A percentile compares a stretch with the other conserved stretches of the same genome.
Evolutionary conservation across 2,888 invertebrate genomes (phyloP).

Genomic region (Odontocolon sp.): DNA sequence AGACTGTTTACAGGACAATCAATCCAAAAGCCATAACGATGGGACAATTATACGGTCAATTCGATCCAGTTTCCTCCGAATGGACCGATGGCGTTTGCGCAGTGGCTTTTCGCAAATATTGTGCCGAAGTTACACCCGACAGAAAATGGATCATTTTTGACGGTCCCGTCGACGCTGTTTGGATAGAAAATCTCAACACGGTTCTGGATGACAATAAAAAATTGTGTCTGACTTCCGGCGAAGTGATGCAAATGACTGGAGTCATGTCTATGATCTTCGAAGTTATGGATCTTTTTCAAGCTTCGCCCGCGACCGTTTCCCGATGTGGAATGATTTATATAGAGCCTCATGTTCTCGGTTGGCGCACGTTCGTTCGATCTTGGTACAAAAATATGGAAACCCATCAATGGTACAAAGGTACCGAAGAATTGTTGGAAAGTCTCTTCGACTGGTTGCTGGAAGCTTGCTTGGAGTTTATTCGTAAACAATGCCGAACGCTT

Average conservation of each 20-base stretch:
- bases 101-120: conserved; percentile 89
- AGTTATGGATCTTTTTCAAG: conserved; percentile 92
- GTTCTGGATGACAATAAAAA: conserved; percentile 94
- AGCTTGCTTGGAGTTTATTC: conserved; percentile 88
- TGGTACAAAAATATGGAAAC: conserved; percentile 85
- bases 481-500: conserved; percentile 86
- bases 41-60: conserved; percentile 95
- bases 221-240: conserved; percentile 92
- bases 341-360: conserved; percentile 92
- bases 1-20: conserved; percentile 89
- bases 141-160: conserved; percentile 97
- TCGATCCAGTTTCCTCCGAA: conserved; percentile 95
- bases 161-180: conserved; percentile 94
- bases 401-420: conserved; percentile 84
- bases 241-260: conserved; percentile 91
- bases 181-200: conserved; percentile 96
- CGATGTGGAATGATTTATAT: conserved; percentile 96
- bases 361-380: conserved; percentile 90
- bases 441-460: conserved; percentile 91
- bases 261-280: conserved; percentile 95
- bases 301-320: conserved; percentile 93
- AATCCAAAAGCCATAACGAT: conserved; percentile 97
- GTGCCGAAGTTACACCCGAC: conserved; percentile 87
- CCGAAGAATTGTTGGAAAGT: conserved; percentile 83
- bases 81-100: conserved; percentile 95